phyloP scores from a whole-genome alignment of 2,113 vertebrate genomes.

The human region DNA sequence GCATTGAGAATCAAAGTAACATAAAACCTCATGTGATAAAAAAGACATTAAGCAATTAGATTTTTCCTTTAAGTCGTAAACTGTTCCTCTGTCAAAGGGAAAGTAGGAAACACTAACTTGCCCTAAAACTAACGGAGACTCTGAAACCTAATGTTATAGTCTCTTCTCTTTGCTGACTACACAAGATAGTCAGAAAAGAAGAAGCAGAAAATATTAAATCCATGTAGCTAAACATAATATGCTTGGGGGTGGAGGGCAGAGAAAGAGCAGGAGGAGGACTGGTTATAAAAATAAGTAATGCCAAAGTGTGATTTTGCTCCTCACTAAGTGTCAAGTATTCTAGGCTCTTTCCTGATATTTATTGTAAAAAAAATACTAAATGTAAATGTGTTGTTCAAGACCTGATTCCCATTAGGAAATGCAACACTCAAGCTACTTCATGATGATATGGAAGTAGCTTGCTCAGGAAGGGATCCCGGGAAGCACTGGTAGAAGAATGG shows the following conservation, averaged over 20 bases:
- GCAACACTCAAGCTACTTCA: not conserved
- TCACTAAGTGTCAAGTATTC: not conserved
- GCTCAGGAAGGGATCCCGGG: not conserved
- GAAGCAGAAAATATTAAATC: not conserved
- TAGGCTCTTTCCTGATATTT: not conserved
- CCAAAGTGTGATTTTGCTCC: not conserved
- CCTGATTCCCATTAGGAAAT: not conserved
- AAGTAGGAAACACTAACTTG: not conserved
- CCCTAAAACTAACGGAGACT: not conserved
- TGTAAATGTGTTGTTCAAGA: not conserved
- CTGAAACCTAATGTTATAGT: not conserved
- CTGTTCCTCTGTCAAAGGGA: not conserved
- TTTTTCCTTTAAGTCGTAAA: not conserved
- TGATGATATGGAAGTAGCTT: not conserved
- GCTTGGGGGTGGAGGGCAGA: too few relatives aligned
- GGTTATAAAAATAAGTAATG: too few relatives aligned
- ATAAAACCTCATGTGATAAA: not conserved
- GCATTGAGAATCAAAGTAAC: not conserved
- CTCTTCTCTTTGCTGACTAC: not conserved
- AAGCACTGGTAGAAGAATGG: not conserved
- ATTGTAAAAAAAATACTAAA: not conserved
- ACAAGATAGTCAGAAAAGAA: not conserved
- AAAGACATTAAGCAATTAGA: too few relatives aligned
- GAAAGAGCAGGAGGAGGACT: not conserved
- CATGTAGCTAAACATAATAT: not conserved